Evolutionary conservation across 2,113 vertebrate species (phyloP), one percentile per base, ranked within the genome.

Genomic region (Catagonus wagneri): DNA sequence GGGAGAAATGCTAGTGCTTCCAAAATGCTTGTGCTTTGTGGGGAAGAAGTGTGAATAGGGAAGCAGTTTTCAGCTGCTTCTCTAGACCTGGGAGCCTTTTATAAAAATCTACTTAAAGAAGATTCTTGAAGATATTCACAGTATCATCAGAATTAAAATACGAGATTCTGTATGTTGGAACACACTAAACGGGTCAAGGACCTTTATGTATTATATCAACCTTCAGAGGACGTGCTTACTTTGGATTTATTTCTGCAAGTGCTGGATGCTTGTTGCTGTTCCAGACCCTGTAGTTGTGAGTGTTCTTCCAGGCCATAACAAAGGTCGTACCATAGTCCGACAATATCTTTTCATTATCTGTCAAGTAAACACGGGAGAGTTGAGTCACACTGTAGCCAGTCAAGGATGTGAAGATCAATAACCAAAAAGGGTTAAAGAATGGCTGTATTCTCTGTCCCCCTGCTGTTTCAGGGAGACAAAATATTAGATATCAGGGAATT

Each of bases 281-380:
- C 99, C 99, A 99, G 6, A 99, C 99, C 92, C 99, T 98, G 98
- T 99, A 99, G 98, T 99, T 99, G 98, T 99, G 99, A 23, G 99
- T 99, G 81, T 99, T 99, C 98, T 99, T 99, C 99, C 99, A 99
- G 17, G 99, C 99, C 0, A 98, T 69, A 90, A 99, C 94, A 97
- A 99, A 99, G 0, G 98, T 96, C 0, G 97, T 98, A 52, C 99
- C 99, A 0, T 99, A 99, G 97, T 99, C 99, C 0, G 99, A 99
- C 92, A 99, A 91, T 92, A 99, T 98, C 98, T 99, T 99, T 97
- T 99, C 99, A 15, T 99, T 99, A 94, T 99, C 99, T 99, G 98
- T 75, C 54, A 87, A 97, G 83, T 6, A 84, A 95, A 94, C 34
- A 68, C 60, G 61, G 74, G 79, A 84, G 75, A 90, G 27, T 34